phyloP scores from a whole-genome alignment of 2,888 invertebrate species.

The Agriopis leucophaearia region DNA sequence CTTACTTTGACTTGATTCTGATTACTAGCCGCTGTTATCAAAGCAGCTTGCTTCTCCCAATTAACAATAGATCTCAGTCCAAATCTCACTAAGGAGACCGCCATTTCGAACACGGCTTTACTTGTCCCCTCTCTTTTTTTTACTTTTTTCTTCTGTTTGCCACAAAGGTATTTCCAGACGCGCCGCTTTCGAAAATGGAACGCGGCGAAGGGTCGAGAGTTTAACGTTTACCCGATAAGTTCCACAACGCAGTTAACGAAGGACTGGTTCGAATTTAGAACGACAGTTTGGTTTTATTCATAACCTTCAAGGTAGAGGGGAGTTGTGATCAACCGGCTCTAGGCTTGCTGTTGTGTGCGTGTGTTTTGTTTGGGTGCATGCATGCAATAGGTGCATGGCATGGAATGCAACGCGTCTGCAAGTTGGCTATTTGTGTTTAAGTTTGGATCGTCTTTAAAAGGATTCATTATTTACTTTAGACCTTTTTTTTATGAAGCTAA shows the following conservation, averaged over 20 bases:
- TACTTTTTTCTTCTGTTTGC: conserved; percentile 4
- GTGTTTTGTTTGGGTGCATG: neutral
- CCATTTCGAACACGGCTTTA: conserved; percentile 67
- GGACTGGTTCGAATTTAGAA: conserved; percentile 68
- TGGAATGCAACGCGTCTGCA: conserved; percentile 46
- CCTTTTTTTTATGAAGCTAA: too few relatives aligned
- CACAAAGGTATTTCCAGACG: conserved; percentile 43
- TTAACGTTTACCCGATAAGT: conserved; percentile 22
- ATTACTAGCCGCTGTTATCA: conserved; percentile 64
- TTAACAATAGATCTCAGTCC: conserved; percentile 70
- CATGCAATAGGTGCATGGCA: conserved; percentile 39
- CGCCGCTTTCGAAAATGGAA: conserved; percentile 35
- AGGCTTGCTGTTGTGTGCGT: conserved; percentile 43
- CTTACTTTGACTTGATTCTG: conserved; percentile 75
- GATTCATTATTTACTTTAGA: too few relatives aligned
- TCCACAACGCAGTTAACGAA: conserved; percentile 41
- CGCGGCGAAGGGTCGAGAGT: conserved; percentile 46
- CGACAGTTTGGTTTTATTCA: conserved; percentile 71
- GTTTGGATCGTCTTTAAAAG: too few relatives aligned
- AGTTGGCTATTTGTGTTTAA: too few relatives aligned
- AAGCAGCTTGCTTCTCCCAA: conserved; percentile 71
- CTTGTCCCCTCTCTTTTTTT: neutral
- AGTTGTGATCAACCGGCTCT: conserved; percentile 44
- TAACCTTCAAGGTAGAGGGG: conserved; percentile 50
- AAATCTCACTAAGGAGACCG: conserved; percentile 76